Conservation (phyloP, 2,797 vertebrate species). For the Naso thynnoides region DNA sequence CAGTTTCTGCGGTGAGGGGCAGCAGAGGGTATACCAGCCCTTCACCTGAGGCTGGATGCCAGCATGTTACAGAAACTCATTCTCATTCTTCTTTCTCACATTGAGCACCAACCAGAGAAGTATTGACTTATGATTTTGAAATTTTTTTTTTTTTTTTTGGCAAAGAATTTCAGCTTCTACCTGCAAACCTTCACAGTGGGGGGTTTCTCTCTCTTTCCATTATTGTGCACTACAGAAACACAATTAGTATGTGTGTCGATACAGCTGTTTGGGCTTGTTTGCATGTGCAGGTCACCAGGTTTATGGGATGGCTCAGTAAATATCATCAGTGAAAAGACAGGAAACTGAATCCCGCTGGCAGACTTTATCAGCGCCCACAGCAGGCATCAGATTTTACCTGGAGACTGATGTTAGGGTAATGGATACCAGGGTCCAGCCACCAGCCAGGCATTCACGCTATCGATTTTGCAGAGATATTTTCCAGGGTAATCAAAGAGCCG, state of each 20-base stretch:
- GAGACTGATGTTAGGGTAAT: slow-evolving; percentile 76
- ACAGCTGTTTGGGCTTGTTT: background rate
- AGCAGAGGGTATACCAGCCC: slow-evolving; percentile 38
- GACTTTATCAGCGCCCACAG: slow-evolving; percentile 61
- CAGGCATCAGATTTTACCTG: slow-evolving; percentile 68
- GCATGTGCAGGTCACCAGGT: slow-evolving; percentile 17
- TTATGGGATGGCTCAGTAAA: slow-evolving; percentile 35
- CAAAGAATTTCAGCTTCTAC: slow-evolving; percentile 13
- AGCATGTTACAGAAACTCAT: slow-evolving; percentile 52
- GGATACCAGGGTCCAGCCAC: slow-evolving; percentile 64
- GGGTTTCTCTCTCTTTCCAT: background rate
- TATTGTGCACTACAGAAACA: slow-evolving; percentile 20
- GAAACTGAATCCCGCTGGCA: slow-evolving; percentile 65
- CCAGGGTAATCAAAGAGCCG: slow-evolving; percentile 82
- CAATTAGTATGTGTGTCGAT: slow-evolving; percentile 16
- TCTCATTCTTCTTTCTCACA: slow-evolving; percentile 54
- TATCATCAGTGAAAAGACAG: slow-evolving; percentile 54
- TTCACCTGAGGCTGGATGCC: slow-evolving; percentile 39
- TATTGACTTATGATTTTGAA: slow-evolving; percentile 27
- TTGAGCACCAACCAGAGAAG: slow-evolving; percentile 24
- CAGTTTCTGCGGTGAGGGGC: slow-evolving; percentile 42
- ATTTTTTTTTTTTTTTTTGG: slow-evolving; percentile 14
- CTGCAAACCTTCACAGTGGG: background rate
- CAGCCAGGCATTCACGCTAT: slow-evolving; percentile 70
- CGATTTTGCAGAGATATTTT: slow-evolving; percentile 80